Evolutionary conservation across 2,797 vertebrate genomes (phyloP), one percentile per base, ranked within the genome.

Genomic region (Paguma larvata): DNA sequence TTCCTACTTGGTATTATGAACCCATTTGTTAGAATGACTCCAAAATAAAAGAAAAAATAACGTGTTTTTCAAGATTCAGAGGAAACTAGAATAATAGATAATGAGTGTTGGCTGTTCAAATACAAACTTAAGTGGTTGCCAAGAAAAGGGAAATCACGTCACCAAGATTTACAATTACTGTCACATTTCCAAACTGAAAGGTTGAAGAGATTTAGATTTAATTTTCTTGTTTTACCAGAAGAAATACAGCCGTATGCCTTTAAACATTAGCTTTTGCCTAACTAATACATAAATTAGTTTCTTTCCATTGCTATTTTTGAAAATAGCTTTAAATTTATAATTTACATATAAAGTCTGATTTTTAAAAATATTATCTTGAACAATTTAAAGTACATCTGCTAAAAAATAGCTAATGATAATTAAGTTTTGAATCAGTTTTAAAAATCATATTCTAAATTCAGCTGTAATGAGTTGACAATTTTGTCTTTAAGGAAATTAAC

Each of bases 151-250:
- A 82, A 75, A 46, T 89, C 38, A 85, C 78, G 67, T 85, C 62
- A 97, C 56, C 30, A 82, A 91, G 51, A 62, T 78, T 65, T 77
- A 86, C 30, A 95, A 46, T 90, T 90, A 89, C 32, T 70, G 63
- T 70, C 70, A 56, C 46, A 90, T 87, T 90, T 83, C 38, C 70
- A 83, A 75, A 80, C 27, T 32, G 19, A 87, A 89, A 89, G 16
- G 25, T 27, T 53, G 19, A 92, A 44, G 79, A 85, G 21, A 70
- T 56, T 63, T 59, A 51, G 14, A 56, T 46, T 95, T 34, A 73
- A 84, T 89, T 92, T 86, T 51, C n/a, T 70, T 94, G 32, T 93
- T 91, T 91, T 53, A 78, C 16, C 16, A 30, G 30, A 75, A 79
- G 44, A 94, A 89, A 53, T 67, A 5, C 5, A 85, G 44, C 25